These are phyloP conservation scores for Pogonocichla stellata DNA, from an alignment of 2,113 vertebrate species.

Conservation along the genomic window DNA sequence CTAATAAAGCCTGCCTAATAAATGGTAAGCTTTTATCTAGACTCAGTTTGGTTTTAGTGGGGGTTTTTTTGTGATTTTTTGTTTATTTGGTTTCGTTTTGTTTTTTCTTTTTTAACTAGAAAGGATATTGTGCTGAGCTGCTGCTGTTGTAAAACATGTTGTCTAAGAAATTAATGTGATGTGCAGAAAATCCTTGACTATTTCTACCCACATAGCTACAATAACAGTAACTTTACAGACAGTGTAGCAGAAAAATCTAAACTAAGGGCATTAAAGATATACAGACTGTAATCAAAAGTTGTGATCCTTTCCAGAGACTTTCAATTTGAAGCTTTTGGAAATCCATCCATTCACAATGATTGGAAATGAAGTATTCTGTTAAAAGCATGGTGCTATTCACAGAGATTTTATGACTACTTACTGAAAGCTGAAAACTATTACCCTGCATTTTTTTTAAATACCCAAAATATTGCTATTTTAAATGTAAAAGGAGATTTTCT, in stretches of 20 bases:
- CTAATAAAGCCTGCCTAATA: not conserved
- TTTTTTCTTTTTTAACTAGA: not conserved
- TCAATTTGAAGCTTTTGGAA: not conserved
- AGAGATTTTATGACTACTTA: not conserved
- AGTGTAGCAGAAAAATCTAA: not conserved
- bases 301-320: not conserved
- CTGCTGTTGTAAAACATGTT: not conserved
- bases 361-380: not conserved
- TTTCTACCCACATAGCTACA: not conserved
- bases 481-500: not conserved
- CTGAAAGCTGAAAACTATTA: not conserved
- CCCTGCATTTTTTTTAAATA: not conserved
- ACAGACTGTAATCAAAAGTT: not conserved
- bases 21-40: not conserved
- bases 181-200: not conserved
- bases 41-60: not conserved
- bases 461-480: not conserved
- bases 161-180: not conserved
- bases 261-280: not conserved
- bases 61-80: rapidly evolving
- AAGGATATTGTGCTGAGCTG: not conserved
- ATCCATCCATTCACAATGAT: not conserved
- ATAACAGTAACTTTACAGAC: not conserved
- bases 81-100: too few species aligned
- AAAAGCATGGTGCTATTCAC: not conserved